Percentiles rank a stretch among this genome's conserved stretches.
Conservation (phyloP, 2,797 vertebrate species). For the Periparus ater region DNA sequence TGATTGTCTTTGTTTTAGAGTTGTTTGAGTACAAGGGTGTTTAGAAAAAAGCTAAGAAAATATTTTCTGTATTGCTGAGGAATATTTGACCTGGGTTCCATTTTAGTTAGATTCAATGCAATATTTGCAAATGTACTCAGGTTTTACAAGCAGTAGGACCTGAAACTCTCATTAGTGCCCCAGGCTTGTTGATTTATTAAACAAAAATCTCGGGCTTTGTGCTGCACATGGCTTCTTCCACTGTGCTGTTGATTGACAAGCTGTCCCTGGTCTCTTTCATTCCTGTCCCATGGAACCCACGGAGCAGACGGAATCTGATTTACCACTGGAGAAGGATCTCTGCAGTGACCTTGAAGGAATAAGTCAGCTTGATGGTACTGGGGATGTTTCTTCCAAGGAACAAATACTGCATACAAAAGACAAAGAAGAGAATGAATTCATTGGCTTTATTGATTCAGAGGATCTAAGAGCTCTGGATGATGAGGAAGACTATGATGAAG, state of each 20-base stretch:
- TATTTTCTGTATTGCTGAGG: neutral
- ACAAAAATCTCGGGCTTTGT: neutral
- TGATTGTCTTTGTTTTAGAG: neutral
- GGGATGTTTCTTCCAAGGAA: conserved; percentile 81
- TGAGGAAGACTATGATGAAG: conserved; percentile 66
- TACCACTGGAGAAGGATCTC: conserved; percentile 31
- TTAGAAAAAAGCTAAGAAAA: neutral
- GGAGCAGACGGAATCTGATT: conserved; percentile 43
- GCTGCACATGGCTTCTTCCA: neutral
- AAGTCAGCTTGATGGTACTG: conserved; percentile 89
- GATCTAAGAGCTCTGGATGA: conserved; percentile 86
- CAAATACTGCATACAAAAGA: conserved; percentile 73
- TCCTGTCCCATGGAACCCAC: conserved; percentile 15
- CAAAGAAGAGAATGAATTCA: conserved; percentile 85
- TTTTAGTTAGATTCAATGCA: neutral
- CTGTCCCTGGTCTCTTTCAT: conserved; percentile 6
- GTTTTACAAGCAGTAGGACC: neutral
- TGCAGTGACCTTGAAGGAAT: conserved; percentile 81
- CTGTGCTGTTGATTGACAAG: neutral
- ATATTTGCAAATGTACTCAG: neutral
- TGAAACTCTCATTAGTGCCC: neutral
- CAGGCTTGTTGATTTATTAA: neutral
- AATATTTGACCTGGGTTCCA: neutral
- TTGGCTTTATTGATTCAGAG: conserved; percentile 84
- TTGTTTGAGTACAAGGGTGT: neutral